Percentiles rank a stretch among this genome's conserved stretches.
Evolutionary conservation across 2,113 vertebrate genomes (phyloP).

Genomic region (Myiozetetes cayanensis): DNA sequence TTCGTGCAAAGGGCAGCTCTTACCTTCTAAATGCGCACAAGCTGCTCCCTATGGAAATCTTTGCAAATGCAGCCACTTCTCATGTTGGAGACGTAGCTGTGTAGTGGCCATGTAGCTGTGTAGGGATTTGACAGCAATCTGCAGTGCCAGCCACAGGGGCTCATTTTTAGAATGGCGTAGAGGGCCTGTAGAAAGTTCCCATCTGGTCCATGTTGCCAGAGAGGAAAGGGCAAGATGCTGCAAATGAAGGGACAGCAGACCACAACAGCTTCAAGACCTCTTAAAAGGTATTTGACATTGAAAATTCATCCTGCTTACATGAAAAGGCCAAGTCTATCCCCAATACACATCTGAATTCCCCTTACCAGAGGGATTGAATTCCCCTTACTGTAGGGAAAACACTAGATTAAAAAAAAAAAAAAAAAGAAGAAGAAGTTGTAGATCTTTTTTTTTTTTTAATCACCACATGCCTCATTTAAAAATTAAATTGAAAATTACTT

Average conservation of each 20-base stretch:
- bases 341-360: neutral
- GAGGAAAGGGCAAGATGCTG: neutral
- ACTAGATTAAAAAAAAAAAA: neutral
- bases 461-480: neutral
- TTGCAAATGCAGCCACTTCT: neutral
- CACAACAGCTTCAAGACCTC: neutral
- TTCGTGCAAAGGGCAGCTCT: neutral
- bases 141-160: neutral
- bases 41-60: neutral
- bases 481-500: conserved; percentile 2
- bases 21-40: rapidly evolving
- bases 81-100: neutral
- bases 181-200: neutral
- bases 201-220: neutral
- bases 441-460: neutral
- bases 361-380: neutral
- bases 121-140: neutral
- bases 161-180: neutral
- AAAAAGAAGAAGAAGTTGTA: neutral
- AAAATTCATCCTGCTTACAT: neutral
- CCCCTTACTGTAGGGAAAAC: neutral
- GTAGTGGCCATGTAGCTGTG: neutral
- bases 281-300: neutral
- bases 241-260: neutral
- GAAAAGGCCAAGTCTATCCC: neutral